A percentile compares a stretch with the other conserved stretches of the same genome.
Evolutionary conservation across 2,888 invertebrate species (phyloP).

Genomic region (Pseudolycoriella hygida): DNA sequence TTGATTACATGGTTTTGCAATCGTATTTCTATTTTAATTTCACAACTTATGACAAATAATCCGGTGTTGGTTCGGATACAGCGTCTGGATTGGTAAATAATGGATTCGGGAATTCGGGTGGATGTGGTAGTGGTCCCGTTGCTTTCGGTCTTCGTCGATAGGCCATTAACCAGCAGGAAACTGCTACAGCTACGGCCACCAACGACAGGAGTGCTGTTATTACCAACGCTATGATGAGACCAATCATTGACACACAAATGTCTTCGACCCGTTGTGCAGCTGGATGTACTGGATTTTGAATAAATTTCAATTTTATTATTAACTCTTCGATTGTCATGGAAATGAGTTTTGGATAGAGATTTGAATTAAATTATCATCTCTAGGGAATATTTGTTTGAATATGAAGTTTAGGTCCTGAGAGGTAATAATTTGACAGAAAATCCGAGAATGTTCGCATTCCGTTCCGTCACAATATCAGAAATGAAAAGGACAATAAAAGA

Average conservation of each 20-base stretch:
- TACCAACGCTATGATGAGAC: slow-evolving; percentile 79
- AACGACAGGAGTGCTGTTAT: slow-evolving; percentile 81
- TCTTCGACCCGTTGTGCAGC: slow-evolving; percentile 46
- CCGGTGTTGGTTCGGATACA: slow-evolving; percentile 65
- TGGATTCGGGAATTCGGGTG: slow-evolving; percentile 89
- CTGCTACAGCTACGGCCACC: slow-evolving; percentile 85
- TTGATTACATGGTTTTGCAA: too few relatives aligned
- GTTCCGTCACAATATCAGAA: too few relatives aligned
- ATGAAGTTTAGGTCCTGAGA: neutral
- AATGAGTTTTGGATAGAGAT: too few relatives aligned
- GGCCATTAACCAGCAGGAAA: slow-evolving; percentile 91
- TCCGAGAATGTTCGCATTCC: too few relatives aligned
- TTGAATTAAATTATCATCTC: too few relatives aligned
- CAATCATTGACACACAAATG: slow-evolving; percentile 87
- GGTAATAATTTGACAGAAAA: too few relatives aligned
- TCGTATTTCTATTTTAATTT: too few relatives aligned
- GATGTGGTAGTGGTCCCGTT: slow-evolving; percentile 81
- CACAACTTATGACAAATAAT: slow-evolving; percentile 44
- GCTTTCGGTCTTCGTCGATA: slow-evolving; percentile 75
- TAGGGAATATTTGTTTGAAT: neutral
- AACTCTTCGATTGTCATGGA: too few relatives aligned
- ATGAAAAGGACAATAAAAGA: too few relatives aligned
- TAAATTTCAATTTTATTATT: neutral
- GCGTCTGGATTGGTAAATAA: slow-evolving; percentile 71
- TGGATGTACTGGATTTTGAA: slow-evolving; percentile 23